phyloP scores from a whole-genome alignment of 2,113 vertebrate genomes.

The human (Homo sapiens) region DNA sequence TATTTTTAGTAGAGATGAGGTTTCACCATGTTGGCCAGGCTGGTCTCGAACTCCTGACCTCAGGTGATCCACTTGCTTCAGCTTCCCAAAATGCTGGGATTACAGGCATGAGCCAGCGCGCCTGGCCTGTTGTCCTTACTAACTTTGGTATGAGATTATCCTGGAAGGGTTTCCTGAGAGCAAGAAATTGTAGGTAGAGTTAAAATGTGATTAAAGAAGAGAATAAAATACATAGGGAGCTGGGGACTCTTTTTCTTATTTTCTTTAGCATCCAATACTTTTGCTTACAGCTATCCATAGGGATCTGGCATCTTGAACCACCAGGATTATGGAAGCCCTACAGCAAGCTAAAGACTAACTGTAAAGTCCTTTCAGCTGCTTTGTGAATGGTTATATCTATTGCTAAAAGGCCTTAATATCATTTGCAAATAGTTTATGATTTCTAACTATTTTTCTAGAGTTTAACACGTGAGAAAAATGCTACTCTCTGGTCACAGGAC shows the following conservation, averaged over 20 bases:
- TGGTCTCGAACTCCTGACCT: too few species aligned
- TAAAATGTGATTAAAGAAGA: neutral
- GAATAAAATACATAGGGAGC: neutral
- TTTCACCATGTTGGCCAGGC: too few species aligned
- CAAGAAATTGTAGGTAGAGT: neutral
- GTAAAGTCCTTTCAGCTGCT: neutral
- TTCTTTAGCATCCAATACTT: neutral
- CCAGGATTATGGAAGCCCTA: neutral
- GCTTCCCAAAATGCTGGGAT: neutral
- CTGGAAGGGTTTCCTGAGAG: slow-evolving; percentile 21
- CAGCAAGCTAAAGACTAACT: neutral
- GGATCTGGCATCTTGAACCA: neutral
- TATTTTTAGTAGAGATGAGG: too few species aligned
- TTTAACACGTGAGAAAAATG: slow-evolving; percentile 38
- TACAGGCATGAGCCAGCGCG: too few species aligned
- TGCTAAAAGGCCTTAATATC: neutral
- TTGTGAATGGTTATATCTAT: neutral
- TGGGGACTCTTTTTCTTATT: neutral
- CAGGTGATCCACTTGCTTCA: too few species aligned
- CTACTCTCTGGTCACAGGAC: neutral
- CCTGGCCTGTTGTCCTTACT: neutral
- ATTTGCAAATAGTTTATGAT: neutral
- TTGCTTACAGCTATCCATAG: neutral
- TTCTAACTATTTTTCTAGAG: slow-evolving; percentile 3
- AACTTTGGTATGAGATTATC: neutral